A percentile compares a stretch with the other conserved stretches of the same genome.
Conservation (phyloP, 2,888 invertebrate genomes). For the Sinelater perroti region DNA sequence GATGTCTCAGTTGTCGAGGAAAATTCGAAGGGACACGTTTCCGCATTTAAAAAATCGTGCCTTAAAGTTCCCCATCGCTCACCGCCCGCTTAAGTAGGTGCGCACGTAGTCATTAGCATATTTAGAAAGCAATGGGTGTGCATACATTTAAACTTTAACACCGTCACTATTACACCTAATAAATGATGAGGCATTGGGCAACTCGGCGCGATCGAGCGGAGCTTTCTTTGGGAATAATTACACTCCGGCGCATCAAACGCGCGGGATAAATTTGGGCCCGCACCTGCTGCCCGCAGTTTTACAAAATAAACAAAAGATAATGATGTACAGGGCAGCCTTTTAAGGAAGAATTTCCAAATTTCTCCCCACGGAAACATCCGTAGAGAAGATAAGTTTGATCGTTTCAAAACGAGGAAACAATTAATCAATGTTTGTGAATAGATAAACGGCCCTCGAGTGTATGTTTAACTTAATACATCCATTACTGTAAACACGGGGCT, state of each 20-base stretch:
- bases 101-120: background rate
- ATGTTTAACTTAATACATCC: slow-evolving; percentile 13
- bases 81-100: too few relatives aligned
- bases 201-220: slow-evolving; percentile 1
- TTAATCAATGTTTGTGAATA: slow-evolving; percentile 22
- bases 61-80: too few relatives aligned
- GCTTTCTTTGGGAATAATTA: slow-evolving; percentile 17
- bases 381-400: too few relatives aligned
- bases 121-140: slow-evolving; percentile 20
- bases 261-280: slow-evolving; percentile 9
- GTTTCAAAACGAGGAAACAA: slow-evolving; percentile 11
- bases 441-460: slow-evolving; percentile 25
- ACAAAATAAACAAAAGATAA: slow-evolving; percentile 18
- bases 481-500: slow-evolving; percentile 8
- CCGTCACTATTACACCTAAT: background rate
- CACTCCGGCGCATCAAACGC: background rate
- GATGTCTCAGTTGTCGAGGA: slow-evolving; percentile 19
- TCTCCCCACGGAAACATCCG: slow-evolving; percentile 5
- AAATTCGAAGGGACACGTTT: slow-evolving; percentile 3
- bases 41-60: slow-evolving; percentile 1
- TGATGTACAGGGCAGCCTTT: slow-evolving; percentile 14
- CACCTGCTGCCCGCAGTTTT: slow-evolving; percentile 14
- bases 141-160: slow-evolving; percentile 4
- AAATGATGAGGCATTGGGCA: background rate
- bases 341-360: slow-evolving; percentile 17